Conservation (phyloP, 1,140 invertebrate species). For the Pantala flavescens region DNA sequence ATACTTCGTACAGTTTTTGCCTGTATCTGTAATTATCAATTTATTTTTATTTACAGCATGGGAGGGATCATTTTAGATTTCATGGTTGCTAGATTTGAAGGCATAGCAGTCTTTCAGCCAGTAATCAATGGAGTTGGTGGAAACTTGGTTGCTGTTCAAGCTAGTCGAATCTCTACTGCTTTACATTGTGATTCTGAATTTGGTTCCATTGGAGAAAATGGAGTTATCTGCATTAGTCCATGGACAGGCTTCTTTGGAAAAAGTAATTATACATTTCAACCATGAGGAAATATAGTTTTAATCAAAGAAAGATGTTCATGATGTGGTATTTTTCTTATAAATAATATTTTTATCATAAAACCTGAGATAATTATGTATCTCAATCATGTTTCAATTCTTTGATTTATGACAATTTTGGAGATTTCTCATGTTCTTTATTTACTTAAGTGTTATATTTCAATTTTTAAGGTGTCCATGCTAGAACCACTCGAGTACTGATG, state of each 20-base stretch:
- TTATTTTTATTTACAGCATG: constrained; percentile 22
- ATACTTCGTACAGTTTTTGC: too few species aligned
- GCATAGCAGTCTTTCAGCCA: constrained; percentile 42
- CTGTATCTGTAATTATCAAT: too few species aligned
- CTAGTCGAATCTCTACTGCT: constrained; percentile 50
- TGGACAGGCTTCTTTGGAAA: constrained; percentile 35
- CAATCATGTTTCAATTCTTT: too few species aligned
- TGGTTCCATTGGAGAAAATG: constrained; percentile 30
- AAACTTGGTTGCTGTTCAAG: constrained; percentile 55
- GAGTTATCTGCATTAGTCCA: constrained; percentile 36
- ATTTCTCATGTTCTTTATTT: neutral
- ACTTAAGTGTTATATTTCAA: neutral
- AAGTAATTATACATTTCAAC: neutral
- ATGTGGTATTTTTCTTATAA: too few species aligned
- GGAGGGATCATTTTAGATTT: constrained; percentile 35
- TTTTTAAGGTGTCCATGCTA: constrained; percentile 31
- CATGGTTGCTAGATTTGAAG: constrained; percentile 34
- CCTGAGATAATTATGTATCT: too few species aligned
- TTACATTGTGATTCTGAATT: constrained; percentile 37
- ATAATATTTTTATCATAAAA: too few species aligned
- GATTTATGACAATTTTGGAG: too few species aligned
- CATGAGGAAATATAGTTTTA: neutral
- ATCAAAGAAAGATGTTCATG: too few species aligned
- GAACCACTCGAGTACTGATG: constrained; percentile 46
- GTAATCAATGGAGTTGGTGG: constrained; percentile 51